Base-by-base conservation (phyloP, 2,888 invertebrate species). In the Axea sp. region DNA sequence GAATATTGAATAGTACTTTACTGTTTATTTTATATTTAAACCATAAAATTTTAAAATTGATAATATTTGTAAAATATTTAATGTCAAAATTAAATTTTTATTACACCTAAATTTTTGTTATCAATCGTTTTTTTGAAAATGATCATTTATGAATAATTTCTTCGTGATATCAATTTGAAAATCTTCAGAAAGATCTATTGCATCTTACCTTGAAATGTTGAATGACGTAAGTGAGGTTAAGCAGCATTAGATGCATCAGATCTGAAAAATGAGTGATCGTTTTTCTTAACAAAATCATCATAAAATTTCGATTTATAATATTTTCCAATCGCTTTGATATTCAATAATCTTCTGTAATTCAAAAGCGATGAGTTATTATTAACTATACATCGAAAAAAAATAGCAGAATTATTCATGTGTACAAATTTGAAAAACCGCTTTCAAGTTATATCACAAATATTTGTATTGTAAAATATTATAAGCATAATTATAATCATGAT, bases 301-400 rank as follows among this genome's bases (percentile, higher is more conserved):
- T 49, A 30, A 49, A 49, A 49, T 24, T 49, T 49, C 49, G 14
- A 49, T 49, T 24, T 35, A 49, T 49, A 49, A 49, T 22, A 49
- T 49, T 33, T 49, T 49, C 19, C 49, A 14, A 49, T 51, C 51
- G 37, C 26, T 51, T 51, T 51, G 35, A 51, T 37, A 51, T 51
- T 51, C 51, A 51, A 51, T 37, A 51, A 37, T 51, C 26, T 35
- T 26, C 14, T 17, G 15, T 37, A 37, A 51, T 51, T 37, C 37
- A 35, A 51, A 26, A 37, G 8, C 26, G 26, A 26, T 37, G 37
- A 26, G 51, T 37, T 37, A 51, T 22, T 49, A 49, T 24, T 30
- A 49, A 31, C 31, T 47, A 28, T 30, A 47, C 17, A 24, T 51
- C 14, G 33, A 35, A 51, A 24, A 35, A 24, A 51, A 35, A 35